phyloP scores from a whole-genome alignment of 2,888 invertebrate genomes.

The Glyphotaelius pellucidus region DNA sequence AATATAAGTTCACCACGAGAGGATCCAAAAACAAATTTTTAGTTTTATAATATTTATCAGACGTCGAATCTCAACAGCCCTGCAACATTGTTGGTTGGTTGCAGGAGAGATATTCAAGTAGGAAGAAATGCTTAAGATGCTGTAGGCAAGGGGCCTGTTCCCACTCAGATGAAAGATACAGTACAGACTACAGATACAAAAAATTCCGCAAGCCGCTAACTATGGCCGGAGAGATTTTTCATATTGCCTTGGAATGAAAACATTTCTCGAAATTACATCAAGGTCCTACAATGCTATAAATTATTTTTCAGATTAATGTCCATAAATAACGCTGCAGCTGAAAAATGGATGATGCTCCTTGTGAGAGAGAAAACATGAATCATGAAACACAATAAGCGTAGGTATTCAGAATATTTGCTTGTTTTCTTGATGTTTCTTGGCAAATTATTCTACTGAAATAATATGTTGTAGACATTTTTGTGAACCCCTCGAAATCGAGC shows the following conservation, averaged over 20 bases:
- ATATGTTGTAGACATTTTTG: neutral
- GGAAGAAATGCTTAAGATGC: slow-evolving; percentile 60
- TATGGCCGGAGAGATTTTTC: slow-evolving; percentile 25
- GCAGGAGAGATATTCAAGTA: slow-evolving; percentile 58
- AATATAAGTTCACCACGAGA: neutral
- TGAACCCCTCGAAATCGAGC: no score
- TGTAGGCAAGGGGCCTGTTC: slow-evolving; percentile 43
- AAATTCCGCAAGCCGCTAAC: slow-evolving; percentile 30
- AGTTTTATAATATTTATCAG: neutral
- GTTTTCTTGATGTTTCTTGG: neutral
- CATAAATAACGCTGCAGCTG: slow-evolving; percentile 39
- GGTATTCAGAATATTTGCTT: neutral
- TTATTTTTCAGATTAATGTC: slow-evolving; percentile 39
- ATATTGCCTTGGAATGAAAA: slow-evolving; percentile 32
- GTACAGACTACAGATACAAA: slow-evolving; percentile 38
- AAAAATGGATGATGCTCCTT: slow-evolving; percentile 21
- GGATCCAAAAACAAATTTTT: neutral
- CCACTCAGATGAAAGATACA: slow-evolving; percentile 42
- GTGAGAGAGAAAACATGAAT: slow-evolving; percentile 17
- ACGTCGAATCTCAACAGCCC: slow-evolving; percentile 4
- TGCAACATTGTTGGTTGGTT: slow-evolving; percentile 42
- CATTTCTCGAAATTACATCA: slow-evolving; percentile 12
- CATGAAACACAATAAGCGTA: neutral
- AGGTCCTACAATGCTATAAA: slow-evolving; percentile 30
- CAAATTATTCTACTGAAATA: neutral